Conservation (phyloP, 1,140 invertebrate genomes). For the Drosophila pectinifera region DNA sequence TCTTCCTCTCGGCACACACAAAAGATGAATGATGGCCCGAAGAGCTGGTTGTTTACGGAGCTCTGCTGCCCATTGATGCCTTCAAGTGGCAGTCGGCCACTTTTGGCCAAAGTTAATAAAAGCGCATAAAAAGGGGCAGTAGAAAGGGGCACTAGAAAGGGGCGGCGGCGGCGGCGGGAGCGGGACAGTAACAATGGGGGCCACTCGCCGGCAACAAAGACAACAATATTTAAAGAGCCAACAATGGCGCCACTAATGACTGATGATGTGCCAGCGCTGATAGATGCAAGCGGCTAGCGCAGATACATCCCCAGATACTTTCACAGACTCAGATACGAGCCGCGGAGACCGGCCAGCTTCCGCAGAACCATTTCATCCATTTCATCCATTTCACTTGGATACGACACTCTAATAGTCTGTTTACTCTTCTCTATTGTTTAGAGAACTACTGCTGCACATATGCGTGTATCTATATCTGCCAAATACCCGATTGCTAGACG, state of each 20-base stretch:
- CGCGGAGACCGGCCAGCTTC: slow-evolving; percentile 1
- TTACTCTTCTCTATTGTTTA: slow-evolving; percentile 67
- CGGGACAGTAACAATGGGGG: slow-evolving; percentile 65
- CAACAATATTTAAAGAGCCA: slow-evolving; percentile 53
- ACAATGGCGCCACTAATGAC: slow-evolving; percentile 83
- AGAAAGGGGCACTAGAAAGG: slow-evolving; percentile 17
- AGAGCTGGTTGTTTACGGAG: slow-evolving; percentile 67
- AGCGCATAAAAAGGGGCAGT: slow-evolving; percentile 72
- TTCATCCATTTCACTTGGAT: slow-evolving; percentile 31
- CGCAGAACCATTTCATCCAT: slow-evolving; percentile 25
- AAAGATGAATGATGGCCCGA: slow-evolving; percentile 74
- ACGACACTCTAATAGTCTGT: slow-evolving; percentile 58
- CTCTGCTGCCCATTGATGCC: slow-evolving; percentile 60
- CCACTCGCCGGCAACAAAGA: slow-evolving; percentile 49
- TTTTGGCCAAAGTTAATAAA: slow-evolving; percentile 81
- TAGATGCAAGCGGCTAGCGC: slow-evolving; percentile 70
- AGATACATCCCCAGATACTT: slow-evolving; percentile 29
- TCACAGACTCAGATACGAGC: slow-evolving; percentile 8
- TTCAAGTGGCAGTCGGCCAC: slow-evolving; percentile 71
- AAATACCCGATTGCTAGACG: slow-evolving; percentile 42
- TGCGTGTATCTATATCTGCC: slow-evolving; percentile 34
- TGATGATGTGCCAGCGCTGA: slow-evolving; percentile 81
- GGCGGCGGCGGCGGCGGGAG: slow-evolving; percentile 1
- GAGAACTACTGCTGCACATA: slow-evolving; percentile 55
- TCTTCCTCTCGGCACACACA: slow-evolving; percentile 29